Evolutionary conservation across 1,140 invertebrate genomes (phyloP).

Genomic region (Drosophila pseudoananassae): DNA sequence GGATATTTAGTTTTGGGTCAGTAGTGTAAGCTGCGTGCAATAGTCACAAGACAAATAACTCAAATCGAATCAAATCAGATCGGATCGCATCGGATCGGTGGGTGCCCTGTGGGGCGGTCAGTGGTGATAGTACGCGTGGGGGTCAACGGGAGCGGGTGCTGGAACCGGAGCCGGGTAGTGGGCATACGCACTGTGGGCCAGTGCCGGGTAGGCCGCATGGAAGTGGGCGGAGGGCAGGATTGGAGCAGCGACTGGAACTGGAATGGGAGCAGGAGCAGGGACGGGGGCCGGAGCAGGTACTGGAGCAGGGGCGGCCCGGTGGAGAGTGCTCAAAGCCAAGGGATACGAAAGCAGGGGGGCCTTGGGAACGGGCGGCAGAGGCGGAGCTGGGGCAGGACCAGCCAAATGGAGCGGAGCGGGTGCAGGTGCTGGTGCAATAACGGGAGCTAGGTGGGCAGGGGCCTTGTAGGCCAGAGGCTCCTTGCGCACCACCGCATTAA

Average conservation of each 20-base stretch:
- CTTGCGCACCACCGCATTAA: slow-evolving; percentile 85
- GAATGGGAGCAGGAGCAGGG: slow-evolving; percentile 43
- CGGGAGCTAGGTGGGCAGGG: slow-evolving; percentile 51
- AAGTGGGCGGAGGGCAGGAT: slow-evolving; percentile 64
- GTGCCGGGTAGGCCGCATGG: slow-evolving; percentile 74
- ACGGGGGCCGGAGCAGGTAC: slow-evolving; percentile 49
- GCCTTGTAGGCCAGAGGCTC: slow-evolving; percentile 80
- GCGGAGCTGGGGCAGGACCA: slow-evolving; percentile 64
- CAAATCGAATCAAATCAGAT: slow-evolving; percentile 16
- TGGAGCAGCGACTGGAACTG: slow-evolving; percentile 51
- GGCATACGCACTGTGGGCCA: slow-evolving; percentile 76
- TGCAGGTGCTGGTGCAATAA: slow-evolving; percentile 66
- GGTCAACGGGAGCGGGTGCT: slow-evolving; percentile 51
- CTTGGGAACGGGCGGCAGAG: slow-evolving; percentile 63
- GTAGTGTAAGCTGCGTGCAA: slow-evolving; percentile 38
- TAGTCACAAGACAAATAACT: slow-evolving; percentile 1
- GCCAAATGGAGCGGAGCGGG: slow-evolving; percentile 39
- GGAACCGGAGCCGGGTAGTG: slow-evolving; percentile 53
- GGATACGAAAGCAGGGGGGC: slow-evolving; percentile 64
- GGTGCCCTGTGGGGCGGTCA: slow-evolving; percentile 24
- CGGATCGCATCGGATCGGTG: slow-evolving; percentile 30
- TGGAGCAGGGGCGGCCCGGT: slow-evolving; percentile 52
- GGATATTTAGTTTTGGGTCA: slow-evolving; percentile 26
- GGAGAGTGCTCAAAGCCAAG: slow-evolving; percentile 46
- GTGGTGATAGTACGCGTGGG: slow-evolving; percentile 71